Evolutionary conservation across 2,113 vertebrate genomes (phyloP).

Genomic region (Apaloderma vittatum): DNA sequence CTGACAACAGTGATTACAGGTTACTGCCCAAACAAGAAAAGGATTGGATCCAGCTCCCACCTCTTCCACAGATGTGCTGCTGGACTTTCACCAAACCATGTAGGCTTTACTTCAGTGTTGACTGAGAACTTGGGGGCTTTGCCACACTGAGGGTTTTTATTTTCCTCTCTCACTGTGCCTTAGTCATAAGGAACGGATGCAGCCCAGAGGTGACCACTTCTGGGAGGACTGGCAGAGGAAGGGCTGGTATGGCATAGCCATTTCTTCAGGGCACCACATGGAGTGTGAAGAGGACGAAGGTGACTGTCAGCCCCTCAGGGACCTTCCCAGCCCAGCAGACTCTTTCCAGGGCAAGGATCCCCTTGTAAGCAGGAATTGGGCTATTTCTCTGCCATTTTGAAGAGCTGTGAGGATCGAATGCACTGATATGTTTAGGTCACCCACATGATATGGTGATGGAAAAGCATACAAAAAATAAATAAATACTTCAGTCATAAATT

Average conservation of each 20-base stretch:
- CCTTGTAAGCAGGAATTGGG: not conserved
- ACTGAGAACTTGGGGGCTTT: not conserved
- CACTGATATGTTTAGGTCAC: fast-evolving
- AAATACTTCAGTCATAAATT: not conserved
- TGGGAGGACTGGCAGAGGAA: not conserved
- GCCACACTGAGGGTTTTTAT: not conserved
- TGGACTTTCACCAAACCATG: constrained; percentile 20
- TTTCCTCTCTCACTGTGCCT: not conserved
- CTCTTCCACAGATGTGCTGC: constrained; percentile 18
- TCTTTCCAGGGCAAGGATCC: not conserved
- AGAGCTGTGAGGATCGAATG: not conserved
- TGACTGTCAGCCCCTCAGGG: not conserved
- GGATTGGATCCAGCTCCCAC: not conserved
- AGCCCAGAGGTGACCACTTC: not conserved
- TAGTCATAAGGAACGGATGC: not conserved
- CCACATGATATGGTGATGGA: not conserved
- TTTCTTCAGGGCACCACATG: not conserved
- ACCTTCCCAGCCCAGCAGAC: not conserved
- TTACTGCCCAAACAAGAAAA: constrained; percentile 1
- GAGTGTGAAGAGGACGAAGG: not conserved
- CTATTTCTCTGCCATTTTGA: not conserved
- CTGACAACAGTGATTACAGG: constrained; percentile 14
- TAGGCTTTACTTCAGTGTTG: not conserved
- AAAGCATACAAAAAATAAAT: not conserved
- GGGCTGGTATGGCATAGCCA: not conserved